These are phyloP conservation scores for Teleogryllus oceanicus DNA, from an alignment of 2,888 invertebrate species.

Conservation along the genomic window DNA sequence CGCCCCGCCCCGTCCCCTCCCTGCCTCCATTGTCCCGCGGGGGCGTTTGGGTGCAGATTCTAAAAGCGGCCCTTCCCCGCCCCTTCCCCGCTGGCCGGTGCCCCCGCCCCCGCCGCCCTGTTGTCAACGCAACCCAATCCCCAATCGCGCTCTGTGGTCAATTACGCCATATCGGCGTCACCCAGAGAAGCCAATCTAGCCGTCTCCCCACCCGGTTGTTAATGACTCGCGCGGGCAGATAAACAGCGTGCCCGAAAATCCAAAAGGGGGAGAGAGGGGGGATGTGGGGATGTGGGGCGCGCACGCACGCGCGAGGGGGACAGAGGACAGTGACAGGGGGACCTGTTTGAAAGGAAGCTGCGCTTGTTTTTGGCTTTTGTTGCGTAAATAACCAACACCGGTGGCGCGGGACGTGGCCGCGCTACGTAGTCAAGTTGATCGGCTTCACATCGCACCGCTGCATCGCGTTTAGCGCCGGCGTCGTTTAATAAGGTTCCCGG, in stretches of 20 bases:
- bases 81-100: background rate
- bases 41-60: constrained; percentile 6
- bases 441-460: too few species aligned
- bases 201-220: background rate
- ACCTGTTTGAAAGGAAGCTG: background rate
- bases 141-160: background rate
- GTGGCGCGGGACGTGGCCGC: too few species aligned
- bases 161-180: background rate
- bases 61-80: background rate
- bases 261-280: background rate
- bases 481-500: too few species aligned
- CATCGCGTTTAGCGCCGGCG: too few species aligned
- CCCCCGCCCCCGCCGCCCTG: background rate
- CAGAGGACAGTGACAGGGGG: background rate
- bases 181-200: constrained; percentile 4
- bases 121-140: background rate
- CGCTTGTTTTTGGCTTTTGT: constrained; percentile 11
- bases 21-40: background rate
- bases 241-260: background rate
- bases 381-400: background rate
- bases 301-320: background rate
- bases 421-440: too few species aligned
- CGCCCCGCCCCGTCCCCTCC: too few species aligned
- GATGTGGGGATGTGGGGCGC: background rate
- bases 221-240: background rate